These are phyloP conservation scores for Drosophila gaucha DNA, from an alignment of 2,888 invertebrate genomes.

Conservation along the genomic window DNA sequence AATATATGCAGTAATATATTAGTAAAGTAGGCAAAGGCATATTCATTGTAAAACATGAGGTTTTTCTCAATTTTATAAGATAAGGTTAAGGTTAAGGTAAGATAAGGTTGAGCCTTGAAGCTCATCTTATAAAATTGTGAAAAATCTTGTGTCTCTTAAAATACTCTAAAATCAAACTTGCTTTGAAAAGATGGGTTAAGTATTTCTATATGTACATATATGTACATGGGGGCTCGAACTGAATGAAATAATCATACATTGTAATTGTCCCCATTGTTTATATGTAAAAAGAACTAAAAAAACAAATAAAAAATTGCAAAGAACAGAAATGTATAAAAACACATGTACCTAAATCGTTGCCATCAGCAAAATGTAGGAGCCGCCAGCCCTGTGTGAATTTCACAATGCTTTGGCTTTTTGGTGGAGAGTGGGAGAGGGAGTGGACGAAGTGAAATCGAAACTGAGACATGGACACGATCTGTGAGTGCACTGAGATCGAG, in stretches of 20 bases:
- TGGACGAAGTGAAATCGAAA: not conserved
- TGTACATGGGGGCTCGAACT: not conserved
- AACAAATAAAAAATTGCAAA: not conserved
- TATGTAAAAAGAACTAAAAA: slow-evolving; percentile 1
- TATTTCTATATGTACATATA: not conserved
- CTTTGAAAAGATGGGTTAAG: no score
- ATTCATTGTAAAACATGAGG: no score
- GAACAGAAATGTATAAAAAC: slow-evolving; percentile 19
- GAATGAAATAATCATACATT: slow-evolving; percentile 2
- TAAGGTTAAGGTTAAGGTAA: no score
- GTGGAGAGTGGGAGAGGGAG: not conserved
- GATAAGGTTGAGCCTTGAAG: no score
- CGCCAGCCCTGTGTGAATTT: slow-evolving; percentile 38
- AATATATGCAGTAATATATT: no score
- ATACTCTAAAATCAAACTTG: no score
- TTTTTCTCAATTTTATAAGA: no score
- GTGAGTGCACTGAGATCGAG: slow-evolving; percentile 9
- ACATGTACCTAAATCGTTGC: slow-evolving; percentile 47
- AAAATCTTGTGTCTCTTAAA: no score
- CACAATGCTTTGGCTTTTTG: slow-evolving; percentile 30
- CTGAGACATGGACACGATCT: slow-evolving; percentile 29
- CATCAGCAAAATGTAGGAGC: slow-evolving; percentile 55
- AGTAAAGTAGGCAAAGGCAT: no score
- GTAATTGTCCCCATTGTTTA: slow-evolving; percentile 2
- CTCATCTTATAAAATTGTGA: no score